These are phyloP conservation scores for Pocillopora verrucosa DNA, from an alignment of 64 coral and sea anemone species.

Conservation along the genomic window DNA sequence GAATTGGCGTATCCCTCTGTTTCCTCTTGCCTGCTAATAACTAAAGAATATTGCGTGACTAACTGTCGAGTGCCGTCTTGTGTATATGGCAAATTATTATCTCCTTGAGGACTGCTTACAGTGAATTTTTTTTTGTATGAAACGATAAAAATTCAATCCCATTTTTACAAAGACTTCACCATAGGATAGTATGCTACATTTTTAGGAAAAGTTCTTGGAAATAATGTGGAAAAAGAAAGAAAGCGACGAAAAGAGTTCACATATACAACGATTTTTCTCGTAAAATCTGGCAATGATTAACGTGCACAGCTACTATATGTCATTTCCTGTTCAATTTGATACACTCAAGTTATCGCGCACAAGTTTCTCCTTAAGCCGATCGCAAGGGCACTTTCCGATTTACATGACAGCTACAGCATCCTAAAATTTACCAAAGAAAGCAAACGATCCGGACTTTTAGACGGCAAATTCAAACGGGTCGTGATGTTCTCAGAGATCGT, in stretches of 20 bases:
- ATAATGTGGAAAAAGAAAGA: too few relatives aligned
- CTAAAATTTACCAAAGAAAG: background rate
- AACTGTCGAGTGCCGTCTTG: too few relatives aligned
- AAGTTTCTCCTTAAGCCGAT: background rate
- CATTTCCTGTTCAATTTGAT: background rate
- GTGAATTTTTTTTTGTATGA: too few relatives aligned
- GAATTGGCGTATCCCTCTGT: background rate
- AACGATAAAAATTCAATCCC: too few relatives aligned
- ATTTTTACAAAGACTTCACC: too few relatives aligned
- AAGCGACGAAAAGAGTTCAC: too few relatives aligned
- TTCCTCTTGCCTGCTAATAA: background rate
- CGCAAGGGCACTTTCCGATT: background rate
- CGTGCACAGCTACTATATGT: background rate
- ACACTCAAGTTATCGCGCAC: background rate
- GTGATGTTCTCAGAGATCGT: constrained; percentile 4
- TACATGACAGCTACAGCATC: background rate
- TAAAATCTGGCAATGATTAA: background rate
- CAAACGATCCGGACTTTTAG: background rate
- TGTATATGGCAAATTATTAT: too few relatives aligned
- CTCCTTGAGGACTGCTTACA: too few relatives aligned
- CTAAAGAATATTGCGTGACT: too few relatives aligned
- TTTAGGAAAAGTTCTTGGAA: too few relatives aligned
- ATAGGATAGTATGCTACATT: too few relatives aligned
- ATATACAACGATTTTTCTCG: too few relatives aligned
- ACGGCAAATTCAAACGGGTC: background rate